Conservation (phyloP, 1,140 invertebrate species). For the Zaprionus nigranus region DNA sequence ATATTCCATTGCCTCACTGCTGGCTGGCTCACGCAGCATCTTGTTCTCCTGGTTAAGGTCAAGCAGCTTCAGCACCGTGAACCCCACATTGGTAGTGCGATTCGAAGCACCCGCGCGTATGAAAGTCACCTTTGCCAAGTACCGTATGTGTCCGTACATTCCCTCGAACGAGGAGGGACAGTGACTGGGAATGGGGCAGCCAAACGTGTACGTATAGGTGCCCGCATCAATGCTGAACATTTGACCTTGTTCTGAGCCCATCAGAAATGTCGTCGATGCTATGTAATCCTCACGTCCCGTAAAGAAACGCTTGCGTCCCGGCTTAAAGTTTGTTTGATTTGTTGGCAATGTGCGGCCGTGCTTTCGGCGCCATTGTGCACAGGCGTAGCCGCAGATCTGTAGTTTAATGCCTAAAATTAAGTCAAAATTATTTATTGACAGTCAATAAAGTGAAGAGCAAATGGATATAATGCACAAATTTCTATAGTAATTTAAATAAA, state of each 20-base stretch:
- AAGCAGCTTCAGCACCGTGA: slow-evolving; percentile 75
- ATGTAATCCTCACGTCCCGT: slow-evolving; percentile 78
- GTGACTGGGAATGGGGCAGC: slow-evolving; percentile 86
- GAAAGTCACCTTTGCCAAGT: slow-evolving; percentile 76
- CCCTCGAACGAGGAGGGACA: slow-evolving; percentile 84
- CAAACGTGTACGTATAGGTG: slow-evolving; percentile 87
- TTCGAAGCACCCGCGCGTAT: slow-evolving; percentile 68
- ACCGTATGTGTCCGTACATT: slow-evolving; percentile 79
- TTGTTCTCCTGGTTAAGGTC: slow-evolving; percentile 74
- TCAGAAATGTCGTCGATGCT: slow-evolving; percentile 74
- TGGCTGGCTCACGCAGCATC: slow-evolving; percentile 61
- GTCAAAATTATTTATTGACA: not conserved
- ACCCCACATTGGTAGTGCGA: slow-evolving; percentile 77
- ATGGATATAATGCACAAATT: too few species aligned
- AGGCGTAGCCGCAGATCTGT: slow-evolving; percentile 71
- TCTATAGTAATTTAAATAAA: too few species aligned
- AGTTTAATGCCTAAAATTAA: slow-evolving; percentile 68
- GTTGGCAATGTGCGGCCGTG: slow-evolving; percentile 51
- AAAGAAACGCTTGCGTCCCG: slow-evolving; percentile 45
- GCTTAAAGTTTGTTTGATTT: slow-evolving; percentile 43
- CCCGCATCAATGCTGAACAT: slow-evolving; percentile 85
- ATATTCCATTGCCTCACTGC: slow-evolving; percentile 69
- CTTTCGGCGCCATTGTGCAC: slow-evolving; percentile 67
- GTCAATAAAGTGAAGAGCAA: too few species aligned
- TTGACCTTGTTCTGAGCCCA: slow-evolving; percentile 69